These are phyloP conservation scores for Pseudococcus viburni DNA, from an alignment of 2,888 invertebrate genomes.

Conservation along the genomic window DNA sequence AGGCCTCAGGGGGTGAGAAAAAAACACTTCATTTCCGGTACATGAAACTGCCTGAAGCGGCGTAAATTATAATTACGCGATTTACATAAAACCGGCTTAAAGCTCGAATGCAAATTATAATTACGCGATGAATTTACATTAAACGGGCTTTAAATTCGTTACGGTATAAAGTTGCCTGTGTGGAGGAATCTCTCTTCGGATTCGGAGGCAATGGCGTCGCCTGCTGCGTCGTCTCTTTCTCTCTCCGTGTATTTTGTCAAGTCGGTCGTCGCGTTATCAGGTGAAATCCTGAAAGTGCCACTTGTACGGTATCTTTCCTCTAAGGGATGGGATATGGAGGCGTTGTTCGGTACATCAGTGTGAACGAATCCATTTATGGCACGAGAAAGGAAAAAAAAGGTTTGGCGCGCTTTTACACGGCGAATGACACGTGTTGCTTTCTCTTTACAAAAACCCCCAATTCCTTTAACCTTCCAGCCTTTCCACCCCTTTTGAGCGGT, in stretches of 20 bases:
- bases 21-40: constrained; percentile 32
- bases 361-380: not conserved
- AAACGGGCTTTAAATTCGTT: constrained; percentile 41
- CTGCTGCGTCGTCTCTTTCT: not conserved
- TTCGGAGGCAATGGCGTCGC: not conserved
- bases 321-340: not conserved
- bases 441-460: not conserved
- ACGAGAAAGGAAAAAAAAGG: not conserved
- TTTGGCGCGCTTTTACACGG: constrained; percentile 39
- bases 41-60: constrained; percentile 34
- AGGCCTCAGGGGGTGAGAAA: not conserved
- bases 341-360: constrained; percentile 1
- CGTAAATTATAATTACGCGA: constrained; percentile 41
- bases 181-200: not conserved
- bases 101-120: constrained; percentile 49
- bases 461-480: constrained; percentile 1
- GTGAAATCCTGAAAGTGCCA: not conserved
- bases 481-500: not conserved
- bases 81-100: constrained; percentile 43
- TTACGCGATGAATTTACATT: constrained; percentile 49
- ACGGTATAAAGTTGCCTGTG: not conserved
- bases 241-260: not conserved
- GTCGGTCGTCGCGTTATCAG: not conserved
- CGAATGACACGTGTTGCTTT: constrained; percentile 58
- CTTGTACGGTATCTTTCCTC: not conserved